Base-by-base conservation (phyloP, 35 echinoderm and acorn worm species). In the Holothuria glaberrima region DNA sequence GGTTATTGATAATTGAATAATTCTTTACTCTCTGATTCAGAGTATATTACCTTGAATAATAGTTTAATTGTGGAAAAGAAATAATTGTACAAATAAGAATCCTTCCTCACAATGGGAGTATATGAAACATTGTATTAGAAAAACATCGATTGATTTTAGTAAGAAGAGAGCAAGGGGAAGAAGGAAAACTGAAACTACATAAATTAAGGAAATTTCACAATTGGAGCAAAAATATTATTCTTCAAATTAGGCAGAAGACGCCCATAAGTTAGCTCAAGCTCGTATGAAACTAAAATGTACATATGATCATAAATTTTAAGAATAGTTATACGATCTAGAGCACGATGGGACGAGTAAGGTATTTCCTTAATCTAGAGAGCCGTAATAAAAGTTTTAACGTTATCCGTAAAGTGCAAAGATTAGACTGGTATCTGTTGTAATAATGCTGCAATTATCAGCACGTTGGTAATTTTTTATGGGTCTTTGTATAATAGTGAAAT, bases 61-160 rank as follows among this genome's bases (percentile, higher is more conserved):
- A 21, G 44, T 22, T 46, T 78, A 25, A 24, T 78, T 25, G 25
- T 3, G 6, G 74, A 78, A 7, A 25, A 13, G 33, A 19, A 6
- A 78, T 46, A 30, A 26, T 44, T 45, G 10, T 20, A 17, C 25
- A 19, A 25, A 48, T 14, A 5, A 38, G 34, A 78, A 78, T 22
- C 33, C 32, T 44, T 19, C 34, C 9, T 26, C n/a, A 13, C 25
- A 78, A 78, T 78, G 74, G 74, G 74, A 78, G 74, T 78, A 20
- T 44, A 46, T 78, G 33, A 78, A 78, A 48, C 44, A 78, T 27
- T 22, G 22, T 25, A 78, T 78, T 78, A 26, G 74, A 12, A 41
- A 17, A 22, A 12, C 34, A 20, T 78, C 74, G 30, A 78, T 78
- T 18, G 34, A 46, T n/a, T 78, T 30, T 35, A 21, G 74, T 44